Conservation (phyloP, 1,140 invertebrate genomes). For the Penaeus chinensis region DNA sequence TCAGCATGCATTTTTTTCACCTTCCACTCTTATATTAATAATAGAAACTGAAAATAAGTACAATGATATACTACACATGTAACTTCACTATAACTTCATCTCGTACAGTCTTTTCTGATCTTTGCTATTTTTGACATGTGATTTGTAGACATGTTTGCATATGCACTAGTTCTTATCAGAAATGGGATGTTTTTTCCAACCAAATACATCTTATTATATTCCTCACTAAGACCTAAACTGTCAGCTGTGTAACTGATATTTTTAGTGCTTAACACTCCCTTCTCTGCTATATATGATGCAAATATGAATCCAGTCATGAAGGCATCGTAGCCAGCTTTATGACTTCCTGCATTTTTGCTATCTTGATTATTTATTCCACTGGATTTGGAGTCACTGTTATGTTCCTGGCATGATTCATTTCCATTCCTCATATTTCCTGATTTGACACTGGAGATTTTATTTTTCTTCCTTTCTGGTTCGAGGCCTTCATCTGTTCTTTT, state of each 20-base stretch:
- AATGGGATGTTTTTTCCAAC: constrained; percentile 68
- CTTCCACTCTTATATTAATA: too few relatives aligned
- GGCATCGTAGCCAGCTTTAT: constrained; percentile 71
- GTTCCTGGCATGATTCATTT: neutral
- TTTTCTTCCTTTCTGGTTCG: constrained; percentile 43
- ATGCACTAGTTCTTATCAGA: constrained; percentile 67
- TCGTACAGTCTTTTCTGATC: too few relatives aligned
- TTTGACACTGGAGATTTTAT: constrained; percentile 41
- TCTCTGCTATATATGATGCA: constrained; percentile 65
- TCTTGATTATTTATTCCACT: constrained; percentile 52
- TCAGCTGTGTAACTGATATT: constrained; percentile 32
- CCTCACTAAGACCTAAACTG: constrained; percentile 61
- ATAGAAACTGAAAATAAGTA: too few relatives aligned
- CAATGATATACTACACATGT: too few relatives aligned
- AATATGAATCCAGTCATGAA: constrained; percentile 71
- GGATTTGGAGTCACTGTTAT: neutral
- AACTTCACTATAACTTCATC: too few relatives aligned
- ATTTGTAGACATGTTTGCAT: constrained; percentile 66
- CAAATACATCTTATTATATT: constrained; percentile 68
- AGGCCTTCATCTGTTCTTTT: constrained; percentile 30
- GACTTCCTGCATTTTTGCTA: constrained; percentile 63
- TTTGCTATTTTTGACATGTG: constrained; percentile 65
- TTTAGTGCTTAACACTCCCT: constrained; percentile 45
- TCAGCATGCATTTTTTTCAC: too few relatives aligned
- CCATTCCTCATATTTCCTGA: constrained; percentile 12